Conservation (phyloP, 1,140 invertebrate genomes). For the Drosophila saltans region DNA sequence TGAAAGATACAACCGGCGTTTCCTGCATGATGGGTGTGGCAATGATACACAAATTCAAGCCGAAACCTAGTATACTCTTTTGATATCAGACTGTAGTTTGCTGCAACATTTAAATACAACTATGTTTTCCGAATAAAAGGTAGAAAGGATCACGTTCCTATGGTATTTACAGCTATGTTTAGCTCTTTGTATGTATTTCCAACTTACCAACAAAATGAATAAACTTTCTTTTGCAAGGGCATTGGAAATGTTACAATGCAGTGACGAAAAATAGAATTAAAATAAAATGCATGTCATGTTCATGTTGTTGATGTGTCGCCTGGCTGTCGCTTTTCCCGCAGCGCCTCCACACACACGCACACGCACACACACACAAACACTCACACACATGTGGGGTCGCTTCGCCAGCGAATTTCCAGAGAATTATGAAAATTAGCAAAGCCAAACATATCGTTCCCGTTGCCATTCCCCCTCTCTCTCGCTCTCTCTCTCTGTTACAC, state of each 20-base stretch:
- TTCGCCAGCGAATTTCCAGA: slow-evolving; percentile 60
- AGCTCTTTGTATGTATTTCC: too few species aligned
- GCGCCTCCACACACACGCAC: neutral
- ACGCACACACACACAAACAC: neutral
- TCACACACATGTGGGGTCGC: slow-evolving; percentile 46
- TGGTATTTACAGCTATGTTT: too few species aligned
- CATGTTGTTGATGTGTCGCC: slow-evolving; percentile 41
- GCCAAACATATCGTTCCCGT: slow-evolving; percentile 35
- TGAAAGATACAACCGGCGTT: slow-evolving; percentile 51
- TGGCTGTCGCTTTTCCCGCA: slow-evolving; percentile 70
- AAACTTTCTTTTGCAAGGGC: neutral
- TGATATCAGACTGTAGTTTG: neutral
- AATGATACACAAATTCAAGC: slow-evolving; percentile 1
- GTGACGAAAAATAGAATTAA: slow-evolving; percentile 31
- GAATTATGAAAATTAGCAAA: slow-evolving; percentile 78
- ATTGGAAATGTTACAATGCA: slow-evolving; percentile 33
- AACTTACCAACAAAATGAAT: neutral
- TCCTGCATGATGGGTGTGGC: slow-evolving; percentile 60
- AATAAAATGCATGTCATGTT: slow-evolving; percentile 77
- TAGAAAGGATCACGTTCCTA: too few species aligned
- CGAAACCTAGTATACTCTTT: neutral
- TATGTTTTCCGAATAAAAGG: too few species aligned
- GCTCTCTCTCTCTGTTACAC: neutral
- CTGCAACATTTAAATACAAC: too few species aligned
- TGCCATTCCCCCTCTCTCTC: neutral